phyloP scores from a whole-genome alignment of 2,888 invertebrate species.

The Dasysyrphus tricinctus region DNA sequence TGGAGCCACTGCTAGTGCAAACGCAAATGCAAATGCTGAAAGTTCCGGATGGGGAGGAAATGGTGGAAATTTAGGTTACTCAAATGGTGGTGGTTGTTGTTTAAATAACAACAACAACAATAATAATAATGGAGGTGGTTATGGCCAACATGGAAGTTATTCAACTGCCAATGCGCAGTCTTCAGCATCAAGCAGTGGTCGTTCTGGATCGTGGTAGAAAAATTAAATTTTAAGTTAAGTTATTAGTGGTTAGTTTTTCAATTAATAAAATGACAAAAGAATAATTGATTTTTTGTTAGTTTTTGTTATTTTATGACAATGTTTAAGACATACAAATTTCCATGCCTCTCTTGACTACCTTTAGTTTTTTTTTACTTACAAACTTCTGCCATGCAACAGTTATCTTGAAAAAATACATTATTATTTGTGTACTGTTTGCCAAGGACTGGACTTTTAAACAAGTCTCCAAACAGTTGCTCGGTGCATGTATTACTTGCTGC shows the following conservation, averaged over 20 bases:
- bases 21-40: slow-evolving; percentile 34
- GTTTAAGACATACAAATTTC: too few species aligned
- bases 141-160: slow-evolving; percentile 20
- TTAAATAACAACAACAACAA: background rate
- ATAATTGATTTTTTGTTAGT: background rate
- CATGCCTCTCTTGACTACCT: too few species aligned
- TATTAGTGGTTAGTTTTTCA: background rate
- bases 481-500: too few species aligned
- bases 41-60: slow-evolving; percentile 48
- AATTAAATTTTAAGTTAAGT: background rate
- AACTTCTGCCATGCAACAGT: too few species aligned
- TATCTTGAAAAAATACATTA: too few species aligned
- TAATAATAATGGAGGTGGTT: background rate
- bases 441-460: too few species aligned
- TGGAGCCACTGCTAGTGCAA: slow-evolving; percentile 13
- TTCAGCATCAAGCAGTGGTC: slow-evolving; percentile 59
- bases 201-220: slow-evolving; percentile 60
- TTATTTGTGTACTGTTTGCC: too few species aligned
- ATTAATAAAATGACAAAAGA: background rate
- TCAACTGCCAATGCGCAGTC: slow-evolving; percentile 50
- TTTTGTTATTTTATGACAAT: background rate
- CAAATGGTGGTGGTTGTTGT: slow-evolving; percentile 44
- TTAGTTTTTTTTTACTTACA: too few species aligned
- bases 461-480: too few species aligned
- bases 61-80: slow-evolving; percentile 49